A percentile compares a stretch with the other conserved stretches of the same genome.
Conservation (phyloP, 2,797 vertebrate genomes). For the Discoglossus pictus region DNA sequence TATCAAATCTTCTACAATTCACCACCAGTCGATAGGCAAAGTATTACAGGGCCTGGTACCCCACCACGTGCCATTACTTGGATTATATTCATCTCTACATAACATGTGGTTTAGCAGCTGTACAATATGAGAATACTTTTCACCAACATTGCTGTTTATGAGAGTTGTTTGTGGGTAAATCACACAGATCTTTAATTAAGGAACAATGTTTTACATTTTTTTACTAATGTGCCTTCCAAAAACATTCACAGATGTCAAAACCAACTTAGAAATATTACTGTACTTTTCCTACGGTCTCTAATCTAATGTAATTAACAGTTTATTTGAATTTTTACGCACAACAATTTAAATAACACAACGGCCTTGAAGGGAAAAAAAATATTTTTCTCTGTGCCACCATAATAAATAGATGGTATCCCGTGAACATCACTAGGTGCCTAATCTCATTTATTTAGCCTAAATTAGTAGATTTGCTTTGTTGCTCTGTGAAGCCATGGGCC, state of each 20-base stretch:
- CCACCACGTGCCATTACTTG: not conserved
- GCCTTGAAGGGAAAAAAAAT: no score
- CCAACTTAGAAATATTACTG: slow-evolving; percentile 5
- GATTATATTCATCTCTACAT: not conserved
- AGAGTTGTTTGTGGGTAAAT: slow-evolving; percentile 27
- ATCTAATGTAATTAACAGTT: no score
- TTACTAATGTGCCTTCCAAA: slow-evolving; percentile 31
- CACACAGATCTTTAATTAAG: slow-evolving; percentile 41
- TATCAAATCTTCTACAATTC: no score
- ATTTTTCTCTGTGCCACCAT: no score
- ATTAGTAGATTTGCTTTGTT: no score
- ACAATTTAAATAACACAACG: no score
- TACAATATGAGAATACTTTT: slow-evolving; percentile 1
- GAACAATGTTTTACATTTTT: slow-evolving; percentile 36
- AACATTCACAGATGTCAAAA: slow-evolving; percentile 41
- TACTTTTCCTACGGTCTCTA: not conserved
- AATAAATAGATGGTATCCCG: no score
- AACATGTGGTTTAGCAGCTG: not conserved
- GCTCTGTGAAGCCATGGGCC: no score
- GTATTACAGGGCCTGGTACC: not conserved
- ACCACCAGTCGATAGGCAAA: no score
- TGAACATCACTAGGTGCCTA: no score
- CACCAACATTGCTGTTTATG: slow-evolving; percentile 13
- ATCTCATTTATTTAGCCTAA: no score
- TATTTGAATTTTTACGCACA: no score